A percentile compares a stretch with the other conserved stretches of the same genome.
These are phyloP conservation scores for Penaeus vannamei DNA, from an alignment of 1,140 invertebrate genomes.

Conservation along the genomic window DNA sequence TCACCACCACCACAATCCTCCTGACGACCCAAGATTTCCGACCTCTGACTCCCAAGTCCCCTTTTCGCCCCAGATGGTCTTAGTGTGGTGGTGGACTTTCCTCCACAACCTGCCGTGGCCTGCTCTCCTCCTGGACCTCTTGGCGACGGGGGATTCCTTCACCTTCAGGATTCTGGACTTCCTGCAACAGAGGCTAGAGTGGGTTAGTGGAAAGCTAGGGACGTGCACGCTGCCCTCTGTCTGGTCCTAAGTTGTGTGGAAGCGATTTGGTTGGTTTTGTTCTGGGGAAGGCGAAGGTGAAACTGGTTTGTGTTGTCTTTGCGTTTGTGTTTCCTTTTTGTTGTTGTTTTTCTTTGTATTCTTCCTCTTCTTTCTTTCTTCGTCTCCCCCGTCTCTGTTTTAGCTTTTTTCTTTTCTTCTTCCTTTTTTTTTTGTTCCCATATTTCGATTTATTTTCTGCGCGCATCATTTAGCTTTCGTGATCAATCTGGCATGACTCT, in stretches of 20 bases:
- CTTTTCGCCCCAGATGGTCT: background rate
- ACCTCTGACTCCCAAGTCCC: too few relatives aligned
- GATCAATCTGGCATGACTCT: too few relatives aligned
- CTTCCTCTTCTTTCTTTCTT: background rate
- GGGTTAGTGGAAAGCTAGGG: slow-evolving; percentile 33
- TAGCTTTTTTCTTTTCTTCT: background rate
- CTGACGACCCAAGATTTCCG: too few relatives aligned
- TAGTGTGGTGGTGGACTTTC: slow-evolving; percentile 52
- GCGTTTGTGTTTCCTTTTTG: background rate
- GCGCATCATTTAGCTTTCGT: too few relatives aligned
- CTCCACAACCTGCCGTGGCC: slow-evolving; percentile 53
- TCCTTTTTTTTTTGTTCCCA: background rate
- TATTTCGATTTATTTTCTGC: too few relatives aligned
- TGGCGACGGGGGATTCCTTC: background rate
- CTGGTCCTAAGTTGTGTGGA: too few relatives aligned
- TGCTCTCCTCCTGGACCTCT: background rate
- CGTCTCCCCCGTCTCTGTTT: background rate
- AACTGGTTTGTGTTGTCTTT: background rate
- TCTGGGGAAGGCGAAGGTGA: too few relatives aligned
- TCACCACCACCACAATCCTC: too few relatives aligned
- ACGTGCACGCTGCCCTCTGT: too few relatives aligned
- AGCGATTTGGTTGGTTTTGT: too few relatives aligned
- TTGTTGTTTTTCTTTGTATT: too few relatives aligned
- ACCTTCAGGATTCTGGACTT: slow-evolving; percentile 23
- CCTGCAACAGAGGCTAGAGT: slow-evolving; percentile 54